Percentiles rank a stretch among this genome's conserved stretches.
Conservation (phyloP, 1,140 invertebrate species). For the Kradibia gibbosae region DNA sequence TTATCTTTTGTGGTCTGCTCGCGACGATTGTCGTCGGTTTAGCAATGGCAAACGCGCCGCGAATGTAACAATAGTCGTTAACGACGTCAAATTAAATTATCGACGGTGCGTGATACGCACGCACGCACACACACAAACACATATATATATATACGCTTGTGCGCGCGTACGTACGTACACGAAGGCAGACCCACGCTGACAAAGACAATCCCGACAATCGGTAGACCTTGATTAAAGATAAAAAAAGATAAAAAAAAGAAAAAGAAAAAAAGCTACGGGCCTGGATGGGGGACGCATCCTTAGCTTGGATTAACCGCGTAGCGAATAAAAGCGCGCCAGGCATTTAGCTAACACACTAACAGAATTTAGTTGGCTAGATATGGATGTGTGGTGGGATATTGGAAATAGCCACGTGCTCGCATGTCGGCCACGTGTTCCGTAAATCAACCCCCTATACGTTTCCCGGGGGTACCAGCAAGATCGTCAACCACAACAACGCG, state of each 20-base stretch:
- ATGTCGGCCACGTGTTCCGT: conserved; percentile 97
- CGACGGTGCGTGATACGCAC: too few relatives aligned
- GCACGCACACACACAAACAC: too few relatives aligned
- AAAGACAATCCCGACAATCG: too few relatives aligned
- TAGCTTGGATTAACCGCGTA: too few relatives aligned
- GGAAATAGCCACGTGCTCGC: conserved; percentile 93
- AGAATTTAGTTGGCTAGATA: conserved; percentile 79
- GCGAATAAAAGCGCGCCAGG: conserved; percentile 6
- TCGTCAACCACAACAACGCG: conserved; percentile 99
- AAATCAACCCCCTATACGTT: conserved; percentile 99
- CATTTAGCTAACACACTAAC: conserved; percentile 52
- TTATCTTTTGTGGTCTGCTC: conserved; percentile 1
- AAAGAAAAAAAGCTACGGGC: too few relatives aligned
- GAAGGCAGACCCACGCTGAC: too few relatives aligned
- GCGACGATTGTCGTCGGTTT: background rate
- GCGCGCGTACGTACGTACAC: too few relatives aligned
- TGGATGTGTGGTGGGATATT: conserved; percentile 97
- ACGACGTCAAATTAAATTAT: too few relatives aligned
- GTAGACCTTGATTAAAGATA: too few relatives aligned
- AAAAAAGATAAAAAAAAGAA: too few relatives aligned
- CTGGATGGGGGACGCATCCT: too few relatives aligned
- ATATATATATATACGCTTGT: too few relatives aligned
- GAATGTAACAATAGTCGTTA: conserved; percentile 28
- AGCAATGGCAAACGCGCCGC: background rate
- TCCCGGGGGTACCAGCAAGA: conserved; percentile 97